Conservation (phyloP, 2,113 vertebrate genomes). For the Merops nubicus region DNA sequence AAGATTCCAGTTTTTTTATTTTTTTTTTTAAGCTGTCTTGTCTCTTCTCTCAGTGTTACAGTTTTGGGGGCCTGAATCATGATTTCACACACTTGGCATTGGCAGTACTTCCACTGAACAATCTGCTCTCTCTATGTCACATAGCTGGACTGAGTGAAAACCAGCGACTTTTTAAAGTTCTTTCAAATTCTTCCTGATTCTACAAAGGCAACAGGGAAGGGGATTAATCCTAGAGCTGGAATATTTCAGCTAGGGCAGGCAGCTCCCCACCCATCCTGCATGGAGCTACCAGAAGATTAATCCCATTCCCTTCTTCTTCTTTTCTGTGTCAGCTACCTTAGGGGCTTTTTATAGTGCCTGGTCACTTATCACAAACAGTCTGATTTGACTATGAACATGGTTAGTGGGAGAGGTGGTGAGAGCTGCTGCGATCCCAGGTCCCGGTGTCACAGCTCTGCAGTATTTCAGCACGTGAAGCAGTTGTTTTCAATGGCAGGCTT, state of each 20-base stretch:
- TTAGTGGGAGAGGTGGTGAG: slow-evolving; percentile 13
- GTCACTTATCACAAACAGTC: not conserved
- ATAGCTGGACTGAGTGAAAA: not conserved
- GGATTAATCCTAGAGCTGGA: not conserved
- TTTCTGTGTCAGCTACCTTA: not conserved
- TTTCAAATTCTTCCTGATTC: not conserved
- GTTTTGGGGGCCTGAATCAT: not conserved
- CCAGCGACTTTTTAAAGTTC: not conserved
- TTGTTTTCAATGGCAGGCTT: slow-evolving; percentile 55
- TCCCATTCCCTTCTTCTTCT: not conserved
- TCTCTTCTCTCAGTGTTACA: not conserved
- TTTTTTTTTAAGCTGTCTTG: not conserved
- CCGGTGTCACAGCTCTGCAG: not conserved
- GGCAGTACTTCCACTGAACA: not conserved
- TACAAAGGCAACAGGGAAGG: not conserved
- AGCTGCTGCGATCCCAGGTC: not conserved
- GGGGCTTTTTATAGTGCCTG: not conserved
- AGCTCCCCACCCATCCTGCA: not conserved
- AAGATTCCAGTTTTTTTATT: not conserved
- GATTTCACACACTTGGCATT: not conserved
- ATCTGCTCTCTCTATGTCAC: not conserved
- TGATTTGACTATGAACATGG: not conserved
- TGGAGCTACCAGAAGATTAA: not conserved
- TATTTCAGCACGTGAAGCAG: slow-evolving; percentile 12
- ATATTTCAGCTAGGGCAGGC: not conserved